Conservation (phyloP, 2,888 invertebrate species). For the Prostheceraeus crozeri region DNA sequence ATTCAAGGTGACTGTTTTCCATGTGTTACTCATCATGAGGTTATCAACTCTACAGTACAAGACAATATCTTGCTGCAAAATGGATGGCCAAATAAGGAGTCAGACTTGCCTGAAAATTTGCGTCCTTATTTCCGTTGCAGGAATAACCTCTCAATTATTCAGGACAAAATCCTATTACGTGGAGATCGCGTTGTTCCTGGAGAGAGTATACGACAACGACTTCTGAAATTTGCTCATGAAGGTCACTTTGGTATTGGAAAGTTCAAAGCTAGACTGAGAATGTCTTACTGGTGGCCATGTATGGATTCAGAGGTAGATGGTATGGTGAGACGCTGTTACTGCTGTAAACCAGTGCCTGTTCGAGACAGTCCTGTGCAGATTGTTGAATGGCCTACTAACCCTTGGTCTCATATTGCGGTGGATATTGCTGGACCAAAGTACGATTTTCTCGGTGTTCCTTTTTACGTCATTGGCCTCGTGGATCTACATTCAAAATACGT, state of each 20-base stretch:
- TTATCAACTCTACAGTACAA: too few relatives aligned
- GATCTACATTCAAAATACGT: slow-evolving; percentile 21
- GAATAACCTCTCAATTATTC: slow-evolving; percentile 22
- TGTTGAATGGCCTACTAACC: slow-evolving; percentile 6
- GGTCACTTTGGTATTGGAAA: slow-evolving; percentile 19
- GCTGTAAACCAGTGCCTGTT: slow-evolving; percentile 16
- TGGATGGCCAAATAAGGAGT: too few relatives aligned
- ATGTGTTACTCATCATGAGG: slow-evolving; percentile 6
- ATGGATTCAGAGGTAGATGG: slow-evolving; percentile 10
- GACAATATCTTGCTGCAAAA: too few relatives aligned
- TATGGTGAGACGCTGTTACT: neutral
- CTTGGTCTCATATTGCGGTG: slow-evolving; percentile 16
- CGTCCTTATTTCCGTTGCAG: slow-evolving; percentile 1
- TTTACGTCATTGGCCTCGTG: slow-evolving; percentile 29
- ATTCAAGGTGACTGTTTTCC: slow-evolving; percentile 19
- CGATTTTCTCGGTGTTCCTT: neutral
- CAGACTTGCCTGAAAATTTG: too few relatives aligned
- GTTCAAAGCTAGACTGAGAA: slow-evolving; percentile 20
- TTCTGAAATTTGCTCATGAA: slow-evolving; percentile 27
- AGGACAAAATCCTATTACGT: slow-evolving; percentile 24
- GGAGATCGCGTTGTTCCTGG: slow-evolving; percentile 27
- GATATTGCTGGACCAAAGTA: slow-evolving; percentile 29
- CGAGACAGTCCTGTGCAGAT: slow-evolving; percentile 32
- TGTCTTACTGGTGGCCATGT: slow-evolving; percentile 26
- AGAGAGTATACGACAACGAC: slow-evolving; percentile 3